phyloP scores from a whole-genome alignment of 2,113 vertebrate genomes.

The Phaethornis superciliosus region DNA sequence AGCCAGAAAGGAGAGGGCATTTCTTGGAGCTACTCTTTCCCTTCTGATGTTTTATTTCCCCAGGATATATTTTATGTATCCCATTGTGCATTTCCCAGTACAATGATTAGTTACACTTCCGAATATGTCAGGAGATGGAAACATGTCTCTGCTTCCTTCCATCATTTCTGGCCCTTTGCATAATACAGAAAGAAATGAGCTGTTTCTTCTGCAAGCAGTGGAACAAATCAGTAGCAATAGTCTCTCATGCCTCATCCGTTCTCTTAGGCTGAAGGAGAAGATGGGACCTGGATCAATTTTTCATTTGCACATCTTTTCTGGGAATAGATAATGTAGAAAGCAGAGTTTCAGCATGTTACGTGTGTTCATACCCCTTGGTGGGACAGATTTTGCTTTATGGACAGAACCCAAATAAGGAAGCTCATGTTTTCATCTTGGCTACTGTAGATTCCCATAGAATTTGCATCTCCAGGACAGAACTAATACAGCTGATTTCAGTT shows the following conservation, averaged over 20 bases:
- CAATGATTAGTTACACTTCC: conserved; percentile 29
- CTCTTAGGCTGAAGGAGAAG: conserved; percentile 10
- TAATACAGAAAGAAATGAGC: conserved; percentile 47
- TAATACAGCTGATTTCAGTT: background rate
- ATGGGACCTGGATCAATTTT: conserved; percentile 36
- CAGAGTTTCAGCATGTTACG: background rate
- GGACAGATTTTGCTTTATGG: background rate
- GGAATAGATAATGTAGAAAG: background rate
- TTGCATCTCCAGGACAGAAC: background rate
- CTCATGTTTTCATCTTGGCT: background rate
- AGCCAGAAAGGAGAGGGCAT: background rate
- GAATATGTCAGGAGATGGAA: conserved; percentile 28
- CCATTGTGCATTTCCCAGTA: background rate
- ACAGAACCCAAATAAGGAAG: background rate
- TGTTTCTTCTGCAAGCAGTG: conserved; percentile 45
- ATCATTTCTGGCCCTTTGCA: background rate
- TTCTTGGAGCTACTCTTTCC: background rate
- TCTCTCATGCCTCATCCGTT: conserved; percentile 57
- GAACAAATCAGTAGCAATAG: conserved; percentile 57
- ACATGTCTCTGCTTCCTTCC: conserved; percentile 25
- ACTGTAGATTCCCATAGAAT: background rate
- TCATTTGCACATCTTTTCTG: conserved; percentile 10
- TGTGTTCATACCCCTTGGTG: background rate
- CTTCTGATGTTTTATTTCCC: background rate
- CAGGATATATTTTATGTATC: background rate